These are phyloP conservation scores for Crocidura indochinensis DNA, from an alignment of 2,797 vertebrate genomes.

Conservation along the genomic window DNA sequence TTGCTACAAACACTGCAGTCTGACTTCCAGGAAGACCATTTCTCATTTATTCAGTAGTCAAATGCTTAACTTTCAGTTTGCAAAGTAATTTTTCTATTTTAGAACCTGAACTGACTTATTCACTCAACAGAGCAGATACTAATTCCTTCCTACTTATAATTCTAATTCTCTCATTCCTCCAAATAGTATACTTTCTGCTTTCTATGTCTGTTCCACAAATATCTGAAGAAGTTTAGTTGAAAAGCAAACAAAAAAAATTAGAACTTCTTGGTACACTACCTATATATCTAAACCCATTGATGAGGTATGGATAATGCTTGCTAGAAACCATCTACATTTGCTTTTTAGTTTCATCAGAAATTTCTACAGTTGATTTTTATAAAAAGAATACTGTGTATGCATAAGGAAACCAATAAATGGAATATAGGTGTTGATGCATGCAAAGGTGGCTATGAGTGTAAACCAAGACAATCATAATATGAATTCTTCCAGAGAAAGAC, in stretches of 20 bases:
- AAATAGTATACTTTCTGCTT: background rate
- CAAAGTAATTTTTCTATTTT: background rate
- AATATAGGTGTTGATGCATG: background rate
- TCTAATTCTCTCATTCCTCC: background rate
- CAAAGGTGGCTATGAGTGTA: background rate
- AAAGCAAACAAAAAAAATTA: background rate
- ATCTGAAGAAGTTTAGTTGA: background rate
- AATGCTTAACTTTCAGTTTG: background rate
- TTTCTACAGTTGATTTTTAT: background rate
- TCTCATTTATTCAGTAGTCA: background rate
- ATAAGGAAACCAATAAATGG: background rate
- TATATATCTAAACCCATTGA: background rate
- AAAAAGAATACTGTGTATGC: constrained; percentile 10
- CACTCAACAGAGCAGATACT: background rate
- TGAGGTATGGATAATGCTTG: background rate
- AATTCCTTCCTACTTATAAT: background rate
- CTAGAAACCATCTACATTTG: background rate
- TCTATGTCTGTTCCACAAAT: background rate
- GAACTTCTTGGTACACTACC: background rate
- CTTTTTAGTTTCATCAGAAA: background rate
- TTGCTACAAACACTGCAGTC: constrained; percentile 3
- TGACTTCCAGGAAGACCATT: background rate
- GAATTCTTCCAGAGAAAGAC: background rate
- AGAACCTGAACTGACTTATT: background rate
- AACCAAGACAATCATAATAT: constrained; percentile 1